A percentile compares a stretch with the other conserved stretches of the same genome.
Conservation (phyloP, 1,140 invertebrate genomes). For the Gryon sp. region DNA sequence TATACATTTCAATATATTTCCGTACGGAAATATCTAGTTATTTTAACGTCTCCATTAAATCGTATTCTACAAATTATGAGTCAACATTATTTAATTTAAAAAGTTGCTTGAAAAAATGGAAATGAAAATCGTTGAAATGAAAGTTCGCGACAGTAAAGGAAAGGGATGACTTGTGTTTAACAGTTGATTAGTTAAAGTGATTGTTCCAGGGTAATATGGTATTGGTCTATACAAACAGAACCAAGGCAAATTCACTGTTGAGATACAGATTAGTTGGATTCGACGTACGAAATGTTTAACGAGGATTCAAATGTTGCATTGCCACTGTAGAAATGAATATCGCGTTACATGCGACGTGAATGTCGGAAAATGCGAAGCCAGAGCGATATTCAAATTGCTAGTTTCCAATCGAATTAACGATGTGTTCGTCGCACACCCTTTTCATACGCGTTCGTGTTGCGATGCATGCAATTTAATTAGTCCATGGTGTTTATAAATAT, state of each 20-base stretch:
- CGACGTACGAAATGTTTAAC: slow-evolving; percentile 69
- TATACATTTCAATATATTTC: too few species aligned
- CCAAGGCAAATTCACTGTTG: slow-evolving; percentile 57
- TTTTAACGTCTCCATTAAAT: too few species aligned
- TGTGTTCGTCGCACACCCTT: slow-evolving; percentile 35
- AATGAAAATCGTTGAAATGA: too few species aligned
- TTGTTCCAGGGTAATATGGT: slow-evolving; percentile 53
- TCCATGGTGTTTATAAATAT: slow-evolving; percentile 51
- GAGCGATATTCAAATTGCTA: slow-evolving; percentile 67
- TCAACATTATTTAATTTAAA: too few species aligned
- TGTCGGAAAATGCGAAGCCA: slow-evolving; percentile 53
- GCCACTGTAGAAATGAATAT: slow-evolving; percentile 56
- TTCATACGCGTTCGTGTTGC: slow-evolving; percentile 33
- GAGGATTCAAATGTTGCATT: slow-evolving; percentile 63
- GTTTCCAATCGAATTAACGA: slow-evolving; percentile 72
- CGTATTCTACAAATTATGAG: too few species aligned
- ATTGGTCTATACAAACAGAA: slow-evolving; percentile 47
- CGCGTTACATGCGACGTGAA: slow-evolving; percentile 51
- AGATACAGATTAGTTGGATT: slow-evolving; percentile 68
- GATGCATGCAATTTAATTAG: slow-evolving; percentile 50
- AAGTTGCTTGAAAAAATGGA: too few species aligned
- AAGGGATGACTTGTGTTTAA: too few species aligned
- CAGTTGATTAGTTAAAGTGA: slow-evolving; percentile 27
- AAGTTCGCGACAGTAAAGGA: too few species aligned
- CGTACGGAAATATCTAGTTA: too few species aligned